Evolutionary conservation across 2,113 vertebrate species (phyloP).

Genomic region (Oenanthe oenanthe): DNA sequence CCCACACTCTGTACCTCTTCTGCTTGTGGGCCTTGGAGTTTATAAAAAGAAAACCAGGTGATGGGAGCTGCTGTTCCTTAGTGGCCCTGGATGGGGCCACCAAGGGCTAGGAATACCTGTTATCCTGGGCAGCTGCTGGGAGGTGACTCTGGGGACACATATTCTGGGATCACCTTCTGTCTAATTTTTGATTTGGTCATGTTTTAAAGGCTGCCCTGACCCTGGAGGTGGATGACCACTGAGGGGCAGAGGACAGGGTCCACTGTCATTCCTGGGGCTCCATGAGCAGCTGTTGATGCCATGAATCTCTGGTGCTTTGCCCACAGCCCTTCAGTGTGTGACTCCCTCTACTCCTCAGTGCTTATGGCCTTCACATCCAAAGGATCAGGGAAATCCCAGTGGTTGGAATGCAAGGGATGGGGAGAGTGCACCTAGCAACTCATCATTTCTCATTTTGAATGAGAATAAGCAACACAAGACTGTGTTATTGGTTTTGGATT

Average conservation of each 20-base stretch:
- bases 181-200: neutral
- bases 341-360: neutral
- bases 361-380: neutral
- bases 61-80: neutral
- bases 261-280: neutral
- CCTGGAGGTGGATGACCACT: neutral
- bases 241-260: neutral
- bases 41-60: neutral
- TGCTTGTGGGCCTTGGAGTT: neutral
- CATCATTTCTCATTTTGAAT: neutral
- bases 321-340: neutral
- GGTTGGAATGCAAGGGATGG: neutral
- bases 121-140: neutral
- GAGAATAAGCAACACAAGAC: neutral
- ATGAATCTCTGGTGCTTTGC: neutral
- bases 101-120: neutral
- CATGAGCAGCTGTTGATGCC: neutral
- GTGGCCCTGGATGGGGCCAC: neutral
- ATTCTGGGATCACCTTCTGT: neutral
- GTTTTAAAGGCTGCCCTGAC: neutral
- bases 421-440: neutral
- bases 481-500: neutral
- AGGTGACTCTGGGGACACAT: neutral
- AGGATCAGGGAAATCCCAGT: neutral
- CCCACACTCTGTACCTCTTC: accelerated